These are phyloP conservation scores for Malacoctenus gilli DNA, from an alignment of 2,797 vertebrate genomes.

Conservation along the genomic window DNA sequence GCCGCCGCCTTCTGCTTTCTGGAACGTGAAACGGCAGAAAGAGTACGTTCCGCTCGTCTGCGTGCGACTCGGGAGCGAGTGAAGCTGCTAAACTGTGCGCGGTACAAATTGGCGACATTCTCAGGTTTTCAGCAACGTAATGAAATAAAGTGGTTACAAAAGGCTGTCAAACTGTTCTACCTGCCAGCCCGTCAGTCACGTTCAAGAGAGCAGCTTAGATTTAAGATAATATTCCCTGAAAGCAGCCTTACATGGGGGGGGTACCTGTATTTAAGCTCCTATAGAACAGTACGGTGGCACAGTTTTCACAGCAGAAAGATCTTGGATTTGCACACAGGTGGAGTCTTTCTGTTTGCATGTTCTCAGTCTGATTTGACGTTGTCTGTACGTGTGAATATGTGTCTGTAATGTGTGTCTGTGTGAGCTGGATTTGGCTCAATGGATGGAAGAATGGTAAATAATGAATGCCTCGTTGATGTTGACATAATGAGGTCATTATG, in stretches of 20 bases:
- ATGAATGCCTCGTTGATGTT: no score
- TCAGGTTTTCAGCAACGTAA: conserved; percentile 16
- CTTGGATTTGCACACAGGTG: no score
- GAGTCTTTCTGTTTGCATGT: no score
- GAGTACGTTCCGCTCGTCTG: background rate
- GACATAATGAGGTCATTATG: no score
- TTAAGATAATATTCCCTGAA: conserved; percentile 1
- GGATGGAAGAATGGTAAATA: no score
- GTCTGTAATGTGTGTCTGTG: no score
- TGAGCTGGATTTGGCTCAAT: no score
- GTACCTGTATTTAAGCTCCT: background rate
- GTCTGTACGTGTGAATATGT: no score
- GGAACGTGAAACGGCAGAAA: no score
- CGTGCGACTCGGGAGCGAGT: conserved; percentile 2
- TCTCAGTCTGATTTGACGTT: no score
- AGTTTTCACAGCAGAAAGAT: conserved; percentile 10
- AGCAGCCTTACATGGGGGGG: background rate
- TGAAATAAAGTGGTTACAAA: conserved; percentile 8
- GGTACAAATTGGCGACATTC: background rate
- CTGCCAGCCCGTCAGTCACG: conserved; percentile 13
- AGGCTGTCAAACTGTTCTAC: background rate
- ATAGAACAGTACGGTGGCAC: no score
- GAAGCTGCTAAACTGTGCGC: no score
- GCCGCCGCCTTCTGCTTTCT: conserved; percentile 1
- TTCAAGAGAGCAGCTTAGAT: conserved; percentile 15